A percentile compares a stretch with the other conserved stretches of the same genome.
Conservation (phyloP, 2,797 vertebrate species). For the Thalassophryne amazonica region DNA sequence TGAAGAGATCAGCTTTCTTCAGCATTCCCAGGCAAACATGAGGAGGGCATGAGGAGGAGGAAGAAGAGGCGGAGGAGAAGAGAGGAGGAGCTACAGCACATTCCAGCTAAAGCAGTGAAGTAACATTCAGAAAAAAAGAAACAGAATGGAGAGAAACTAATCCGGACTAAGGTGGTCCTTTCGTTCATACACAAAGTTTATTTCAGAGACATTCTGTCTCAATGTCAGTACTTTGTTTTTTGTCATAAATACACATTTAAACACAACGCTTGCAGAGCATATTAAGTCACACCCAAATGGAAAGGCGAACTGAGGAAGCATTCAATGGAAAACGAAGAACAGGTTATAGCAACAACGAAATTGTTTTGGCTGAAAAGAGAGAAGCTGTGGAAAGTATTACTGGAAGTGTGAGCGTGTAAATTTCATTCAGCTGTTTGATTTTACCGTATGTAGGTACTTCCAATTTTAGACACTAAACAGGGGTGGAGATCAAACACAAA, state of each 20-base stretch:
- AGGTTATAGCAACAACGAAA: too few species aligned
- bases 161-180: background rate
- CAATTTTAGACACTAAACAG: too few species aligned
- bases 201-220: background rate
- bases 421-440: too few species aligned
- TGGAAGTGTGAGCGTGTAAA: too few species aligned
- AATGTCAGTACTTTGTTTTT: background rate
- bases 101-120: constrained; percentile 68
- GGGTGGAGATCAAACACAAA: too few species aligned
- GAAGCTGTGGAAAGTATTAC: too few species aligned
- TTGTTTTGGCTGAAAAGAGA: too few species aligned
- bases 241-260: background rate
- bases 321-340: too few species aligned
- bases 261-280: background rate
- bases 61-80: constrained; percentile 22
- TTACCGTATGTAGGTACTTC: too few species aligned
- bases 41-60: constrained; percentile 29
- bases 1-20: constrained; percentile 54
- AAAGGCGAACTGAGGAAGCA: too few species aligned
- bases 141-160: constrained; percentile 4
- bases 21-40: constrained; percentile 56
- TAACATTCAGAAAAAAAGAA: constrained; percentile 53
- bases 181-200: background rate
- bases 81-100: constrained; percentile 63
- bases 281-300: constrained; percentile 33